phyloP scores from a whole-genome alignment of 2,888 invertebrate species.

The Gastrophysa polygoni region DNA sequence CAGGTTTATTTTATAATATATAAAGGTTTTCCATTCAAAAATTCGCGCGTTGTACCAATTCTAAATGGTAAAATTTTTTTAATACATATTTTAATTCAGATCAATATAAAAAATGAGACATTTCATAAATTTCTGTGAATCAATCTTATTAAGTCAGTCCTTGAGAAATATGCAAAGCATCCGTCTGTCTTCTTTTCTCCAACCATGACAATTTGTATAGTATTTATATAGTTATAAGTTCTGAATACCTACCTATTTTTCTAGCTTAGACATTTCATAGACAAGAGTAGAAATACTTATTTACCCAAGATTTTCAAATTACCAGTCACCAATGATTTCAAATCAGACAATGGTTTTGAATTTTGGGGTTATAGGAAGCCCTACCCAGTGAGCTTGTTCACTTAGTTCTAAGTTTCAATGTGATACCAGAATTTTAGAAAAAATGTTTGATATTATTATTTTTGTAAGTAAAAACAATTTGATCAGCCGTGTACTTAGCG shows the following conservation, averaged over 20 bases:
- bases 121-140: no score
- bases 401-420: constrained; percentile 35
- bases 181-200: constrained; percentile 14
- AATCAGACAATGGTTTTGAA: background rate
- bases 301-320: background rate
- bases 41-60: no score
- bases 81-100: no score
- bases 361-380: background rate
- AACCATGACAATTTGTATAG: constrained; percentile 42
- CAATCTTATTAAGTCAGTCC: no score
- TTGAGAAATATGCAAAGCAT: background rate
- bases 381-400: constrained; percentile 16
- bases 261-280: constrained; percentile 30
- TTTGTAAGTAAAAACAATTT: constrained; percentile 31
- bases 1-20: no score
- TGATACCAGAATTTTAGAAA: constrained; percentile 36
- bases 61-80: no score
- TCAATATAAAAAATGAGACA: no score
- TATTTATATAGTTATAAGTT: constrained; percentile 40
- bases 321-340: background rate
- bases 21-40: no score
- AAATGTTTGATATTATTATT: constrained; percentile 38
- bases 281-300: constrained; percentile 11
- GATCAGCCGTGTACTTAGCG: constrained; percentile 34
- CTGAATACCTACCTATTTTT: constrained; percentile 33